Conservation (phyloP, 1,140 invertebrate species). For the Cataglyphis hispanica region DNA sequence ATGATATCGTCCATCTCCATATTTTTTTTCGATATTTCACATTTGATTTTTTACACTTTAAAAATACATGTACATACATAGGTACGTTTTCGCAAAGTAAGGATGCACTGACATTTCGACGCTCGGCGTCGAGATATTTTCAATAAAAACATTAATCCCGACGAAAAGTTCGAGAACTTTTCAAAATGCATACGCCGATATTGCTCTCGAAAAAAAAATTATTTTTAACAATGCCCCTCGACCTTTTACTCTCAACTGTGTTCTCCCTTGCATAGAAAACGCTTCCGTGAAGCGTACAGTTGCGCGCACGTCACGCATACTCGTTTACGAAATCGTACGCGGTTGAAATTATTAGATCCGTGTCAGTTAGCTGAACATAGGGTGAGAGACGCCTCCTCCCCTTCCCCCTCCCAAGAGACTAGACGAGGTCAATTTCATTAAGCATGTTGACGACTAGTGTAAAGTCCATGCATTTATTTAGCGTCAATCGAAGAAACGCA, state of each 20-base stretch:
- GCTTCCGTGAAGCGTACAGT: neutral
- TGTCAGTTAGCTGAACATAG: slow-evolving; percentile 60
- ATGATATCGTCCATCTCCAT: neutral
- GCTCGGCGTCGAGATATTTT: neutral
- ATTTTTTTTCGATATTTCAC: neutral
- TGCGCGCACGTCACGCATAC: neutral
- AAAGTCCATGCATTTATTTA: neutral
- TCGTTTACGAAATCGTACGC: slow-evolving; percentile 64
- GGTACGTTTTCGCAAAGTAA: slow-evolving; percentile 24
- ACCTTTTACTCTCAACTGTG: neutral
- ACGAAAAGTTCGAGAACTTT: slow-evolving; percentile 22
- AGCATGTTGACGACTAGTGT: neutral
- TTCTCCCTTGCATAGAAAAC: neutral
- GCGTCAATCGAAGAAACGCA: neutral
- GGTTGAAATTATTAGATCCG: slow-evolving; percentile 77
- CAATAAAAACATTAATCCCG: slow-evolving; percentile 21
- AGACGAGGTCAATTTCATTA: slow-evolving; percentile 70
- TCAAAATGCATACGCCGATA: neutral
- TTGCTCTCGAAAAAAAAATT: neutral
- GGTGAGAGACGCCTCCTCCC: slow-evolving; percentile 63
- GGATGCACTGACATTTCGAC: slow-evolving; percentile 10
- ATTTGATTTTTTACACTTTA: slow-evolving; percentile 44
- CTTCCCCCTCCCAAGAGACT: slow-evolving; percentile 64
- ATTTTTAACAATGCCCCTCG: slow-evolving; percentile 17
- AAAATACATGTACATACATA: neutral